A percentile compares a stretch with the other conserved stretches of the same genome.
phyloP scores from a whole-genome alignment of 2,888 invertebrate genomes.

The Hermaeophaga mercurialis region DNA sequence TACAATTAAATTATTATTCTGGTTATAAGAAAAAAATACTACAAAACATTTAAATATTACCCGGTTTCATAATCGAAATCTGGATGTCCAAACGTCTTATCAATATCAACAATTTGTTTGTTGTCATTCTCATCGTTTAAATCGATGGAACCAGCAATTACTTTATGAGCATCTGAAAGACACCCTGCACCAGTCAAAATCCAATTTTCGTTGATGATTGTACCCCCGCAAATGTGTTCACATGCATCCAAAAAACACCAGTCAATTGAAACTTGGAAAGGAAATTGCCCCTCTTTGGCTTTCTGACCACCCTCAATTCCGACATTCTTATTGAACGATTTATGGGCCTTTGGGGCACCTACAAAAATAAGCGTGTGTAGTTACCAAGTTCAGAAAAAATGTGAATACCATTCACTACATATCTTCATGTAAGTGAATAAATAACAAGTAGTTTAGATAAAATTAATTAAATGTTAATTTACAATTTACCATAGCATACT shows the following conservation, averaged over 20 bases:
- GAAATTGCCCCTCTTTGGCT: constrained; percentile 57
- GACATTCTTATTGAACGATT: constrained; percentile 28
- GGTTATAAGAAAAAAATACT: too few relatives aligned
- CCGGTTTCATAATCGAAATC: neutral
- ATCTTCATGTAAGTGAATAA: too few relatives aligned
- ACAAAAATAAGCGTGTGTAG: neutral
- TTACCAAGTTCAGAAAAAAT: too few relatives aligned
- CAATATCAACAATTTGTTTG: neutral
- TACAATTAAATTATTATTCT: neutral
- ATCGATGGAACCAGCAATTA: constrained; percentile 44
- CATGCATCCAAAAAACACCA: constrained; percentile 38
- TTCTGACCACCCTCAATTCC: constrained; percentile 57
- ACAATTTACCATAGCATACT: neutral
- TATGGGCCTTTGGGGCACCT: constrained; percentile 16
- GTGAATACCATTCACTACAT: too few relatives aligned
- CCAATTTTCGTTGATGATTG: constrained; percentile 48
- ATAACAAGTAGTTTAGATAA: neutral
- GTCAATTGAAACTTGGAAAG: constrained; percentile 59
- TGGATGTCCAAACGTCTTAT: neutral
- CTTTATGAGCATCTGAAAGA: constrained; percentile 46
- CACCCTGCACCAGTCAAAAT: constrained; percentile 58
- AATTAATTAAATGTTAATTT: too few relatives aligned
- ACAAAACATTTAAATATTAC: too few relatives aligned
- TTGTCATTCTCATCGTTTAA: constrained; percentile 30
- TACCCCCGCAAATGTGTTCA: constrained; percentile 56